A percentile compares a stretch with the other conserved stretches of the same genome.
Evolutionary conservation across 2,797 vertebrate genomes (phyloP).

Genomic region (Bryconaethiops microstoma): DNA sequence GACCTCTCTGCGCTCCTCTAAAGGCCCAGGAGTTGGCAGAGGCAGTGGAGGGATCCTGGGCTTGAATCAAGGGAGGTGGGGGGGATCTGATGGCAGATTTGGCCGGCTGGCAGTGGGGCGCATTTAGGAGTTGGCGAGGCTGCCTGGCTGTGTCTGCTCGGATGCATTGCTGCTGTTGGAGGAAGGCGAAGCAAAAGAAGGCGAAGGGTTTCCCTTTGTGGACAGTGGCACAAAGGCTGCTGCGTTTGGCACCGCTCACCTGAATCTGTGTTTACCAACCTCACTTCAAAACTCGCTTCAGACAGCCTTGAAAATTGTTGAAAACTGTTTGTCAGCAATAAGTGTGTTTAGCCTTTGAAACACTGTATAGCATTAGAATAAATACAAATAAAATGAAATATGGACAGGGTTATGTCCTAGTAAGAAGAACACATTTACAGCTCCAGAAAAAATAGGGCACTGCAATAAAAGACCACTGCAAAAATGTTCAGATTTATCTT

Average conservation of each 20-base stretch:
- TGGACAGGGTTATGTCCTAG: too few species aligned
- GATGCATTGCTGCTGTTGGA: constrained; percentile 1
- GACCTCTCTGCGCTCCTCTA: constrained; percentile 34
- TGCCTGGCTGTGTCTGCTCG: constrained; percentile 35
- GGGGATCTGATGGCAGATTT: constrained; percentile 55
- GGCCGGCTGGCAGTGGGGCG: constrained; percentile 48
- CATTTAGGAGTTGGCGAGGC: constrained; percentile 54
- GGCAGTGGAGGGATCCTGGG: constrained; percentile 51
- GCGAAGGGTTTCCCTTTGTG: constrained; percentile 47
- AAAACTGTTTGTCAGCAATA: too few species aligned
- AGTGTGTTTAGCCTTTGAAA: too few species aligned
- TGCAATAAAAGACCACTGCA: too few species aligned
- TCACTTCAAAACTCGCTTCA: too few species aligned
- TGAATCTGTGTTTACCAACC: background rate
- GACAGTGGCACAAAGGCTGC: constrained; percentile 11
- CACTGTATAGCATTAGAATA: too few species aligned
- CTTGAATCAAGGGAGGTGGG: background rate
- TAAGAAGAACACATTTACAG: too few species aligned
- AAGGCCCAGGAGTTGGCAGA: constrained; percentile 69
- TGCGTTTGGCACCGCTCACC: background rate
- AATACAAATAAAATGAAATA: too few species aligned
- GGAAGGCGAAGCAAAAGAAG: constrained; percentile 24
- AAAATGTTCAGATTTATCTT: too few species aligned
- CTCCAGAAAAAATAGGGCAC: too few species aligned
- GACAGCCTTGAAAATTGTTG: background rate